Evolutionary conservation across 2,113 vertebrate species (phyloP), one percentile per base, ranked within the genome.

Genomic region (Abramis brama): DNA sequence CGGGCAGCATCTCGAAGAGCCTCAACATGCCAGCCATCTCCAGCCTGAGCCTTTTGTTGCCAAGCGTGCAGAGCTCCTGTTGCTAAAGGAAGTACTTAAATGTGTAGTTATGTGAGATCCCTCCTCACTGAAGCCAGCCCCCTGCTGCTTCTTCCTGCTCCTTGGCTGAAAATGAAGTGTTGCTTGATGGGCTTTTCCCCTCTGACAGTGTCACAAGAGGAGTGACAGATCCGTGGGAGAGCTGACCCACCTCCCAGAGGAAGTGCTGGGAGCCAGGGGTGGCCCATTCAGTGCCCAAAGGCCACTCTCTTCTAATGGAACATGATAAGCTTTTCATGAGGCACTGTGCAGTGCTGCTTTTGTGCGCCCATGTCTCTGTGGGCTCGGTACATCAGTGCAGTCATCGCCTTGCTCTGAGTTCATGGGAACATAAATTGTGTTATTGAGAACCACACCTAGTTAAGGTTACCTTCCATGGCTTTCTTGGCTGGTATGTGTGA

Each of bases 1-100:
- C 36, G 84, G 73, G 50, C 79, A 62, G 64, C 66, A 83, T 83
- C 87, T 74, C 47, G 82, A 81, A 74, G 75, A 76, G 81, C 36
- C 70, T 52, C 43, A 57, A 47, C 82, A 52, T 62, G 78, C 78
- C 39, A 80, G 74, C 21, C 73, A 50, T 85, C 70, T 79, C 62
- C 82, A 78, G 79, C 27, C 74, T 70, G 57, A 78, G 79, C 66
- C 79, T 85, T 85, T 85, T 87, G 88, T 87, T 89, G 88, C 86
- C 83, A 85, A 89, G 86, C 64, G 83, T 75, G 60, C 60, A 27
- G 79, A 74, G 17, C 43, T 79, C 66, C 45, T 83, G 79, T 87
- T 74, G 79, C 79, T 82, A 45, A 89, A 89, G 88, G 88, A 89
- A 87, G 86, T 79, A 89, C 88, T 89, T 85, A 87, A 83, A 85